Base-by-base conservation (phyloP, 2,888 invertebrate genomes). In the Tolmerus cingulatus region DNA sequence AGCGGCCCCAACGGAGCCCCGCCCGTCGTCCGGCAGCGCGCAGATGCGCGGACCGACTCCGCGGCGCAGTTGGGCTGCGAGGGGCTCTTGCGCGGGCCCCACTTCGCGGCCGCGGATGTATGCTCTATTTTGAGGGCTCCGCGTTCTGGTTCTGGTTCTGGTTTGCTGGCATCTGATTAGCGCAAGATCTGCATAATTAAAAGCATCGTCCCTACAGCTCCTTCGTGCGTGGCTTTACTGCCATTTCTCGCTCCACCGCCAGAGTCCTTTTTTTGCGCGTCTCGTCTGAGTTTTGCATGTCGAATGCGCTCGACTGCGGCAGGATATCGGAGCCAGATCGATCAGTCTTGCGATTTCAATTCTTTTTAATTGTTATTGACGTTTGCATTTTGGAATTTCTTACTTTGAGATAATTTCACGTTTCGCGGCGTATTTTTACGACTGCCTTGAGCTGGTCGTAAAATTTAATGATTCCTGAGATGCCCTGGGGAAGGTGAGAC, bases 121-220 rank as follows among this genome's bases (percentile, higher is more conserved):
- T 43, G 40, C 5, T 79, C 23, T 43, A 2, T 74, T 27, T 74
- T 7, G 30, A 51, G 27, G n/a, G 5, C 27, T n/a, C 1, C 9
- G 40, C n/a, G 14, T 19, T 74, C 34, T n/a, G 46, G 46, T 74
- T 74, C 43, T 37, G 74, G 43, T 46, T 74, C 43, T 37, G 74
- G 43, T 46, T 74, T 74, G 16, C 85, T 85, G 34, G 74, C 37
- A 85, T 85, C 74, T 43, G 85, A 85, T 85, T 84, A 84, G 85
- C 27, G 84, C 46, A 85, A 85, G 74, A 85, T 74, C 46, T 46
- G 85, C 74, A 85, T 85, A 85, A 85, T 85, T 85, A 85, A 85
- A 85, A 85, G 74, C 85, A 74, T 74, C 74, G 85, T 12, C 51
- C 85, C 30, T 85, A 16, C 27, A 74, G 74, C 74, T 85, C 46